These are phyloP conservation scores for Acinonyx jubatus DNA, from an alignment of 2,113 vertebrate genomes.

Conservation along the genomic window DNA sequence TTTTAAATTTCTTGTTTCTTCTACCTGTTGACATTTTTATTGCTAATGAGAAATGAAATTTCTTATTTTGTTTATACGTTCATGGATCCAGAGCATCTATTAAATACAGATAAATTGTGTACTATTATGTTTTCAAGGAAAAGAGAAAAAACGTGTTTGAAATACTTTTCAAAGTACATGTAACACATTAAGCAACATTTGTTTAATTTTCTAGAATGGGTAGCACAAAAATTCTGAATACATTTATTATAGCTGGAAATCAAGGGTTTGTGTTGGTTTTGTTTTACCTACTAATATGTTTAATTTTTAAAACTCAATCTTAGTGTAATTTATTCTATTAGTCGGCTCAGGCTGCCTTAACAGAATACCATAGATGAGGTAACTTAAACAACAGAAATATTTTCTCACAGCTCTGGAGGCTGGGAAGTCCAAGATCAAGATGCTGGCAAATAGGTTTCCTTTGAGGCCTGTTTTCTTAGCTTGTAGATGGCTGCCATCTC, in stretches of 20 bases:
- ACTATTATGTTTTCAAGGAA: background rate
- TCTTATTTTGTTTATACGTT: background rate
- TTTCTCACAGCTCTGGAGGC: background rate
- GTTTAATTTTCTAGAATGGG: background rate
- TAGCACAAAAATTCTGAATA: background rate
- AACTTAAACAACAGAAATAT: background rate
- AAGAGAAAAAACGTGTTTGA: background rate
- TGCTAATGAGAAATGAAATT: background rate
- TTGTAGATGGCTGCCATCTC: background rate
- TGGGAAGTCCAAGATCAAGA: background rate
- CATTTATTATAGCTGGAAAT: background rate
- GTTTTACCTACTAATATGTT: background rate
- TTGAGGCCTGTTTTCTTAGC: background rate
- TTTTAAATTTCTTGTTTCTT: background rate
- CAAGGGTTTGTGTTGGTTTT: background rate
- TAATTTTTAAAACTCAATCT: background rate
- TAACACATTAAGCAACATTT: background rate
- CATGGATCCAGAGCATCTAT: background rate
- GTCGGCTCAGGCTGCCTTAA: background rate
- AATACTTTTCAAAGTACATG: background rate
- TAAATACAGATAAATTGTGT: background rate
- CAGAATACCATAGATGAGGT: background rate
- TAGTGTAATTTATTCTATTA: background rate
- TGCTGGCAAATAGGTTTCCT: background rate
- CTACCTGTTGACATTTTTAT: background rate